phyloP scores from a whole-genome alignment of 2,113 vertebrate genomes.

The Bubalus kerabau region DNA sequence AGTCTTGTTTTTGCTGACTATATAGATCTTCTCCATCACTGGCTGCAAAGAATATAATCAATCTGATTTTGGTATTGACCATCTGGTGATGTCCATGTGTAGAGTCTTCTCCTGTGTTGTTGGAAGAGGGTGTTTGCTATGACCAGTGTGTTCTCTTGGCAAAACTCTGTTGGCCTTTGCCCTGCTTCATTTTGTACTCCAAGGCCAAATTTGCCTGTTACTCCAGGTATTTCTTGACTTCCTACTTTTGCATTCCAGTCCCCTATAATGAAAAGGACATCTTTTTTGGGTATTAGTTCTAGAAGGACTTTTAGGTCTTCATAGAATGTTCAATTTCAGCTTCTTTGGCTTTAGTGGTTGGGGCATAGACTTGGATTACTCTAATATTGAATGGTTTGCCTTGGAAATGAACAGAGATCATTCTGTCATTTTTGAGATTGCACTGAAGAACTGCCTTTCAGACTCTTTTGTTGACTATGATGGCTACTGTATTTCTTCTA shows the following conservation, averaged over 20 bases:
- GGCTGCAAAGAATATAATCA: neutral
- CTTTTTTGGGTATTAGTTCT: neutral
- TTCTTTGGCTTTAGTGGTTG: neutral
- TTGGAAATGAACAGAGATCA: neutral
- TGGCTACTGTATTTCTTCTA: neutral
- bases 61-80: neutral
- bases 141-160: neutral
- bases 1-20: fast-evolving
- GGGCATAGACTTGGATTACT: neutral
- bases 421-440: neutral
- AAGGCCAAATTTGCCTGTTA: neutral
- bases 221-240: neutral
- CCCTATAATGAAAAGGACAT: neutral
- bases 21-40: neutral
- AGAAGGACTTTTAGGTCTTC: neutral
- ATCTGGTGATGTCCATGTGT: neutral
- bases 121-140: neutral
- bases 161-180: neutral
- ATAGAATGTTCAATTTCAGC: neutral
- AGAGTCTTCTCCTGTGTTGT: neutral
- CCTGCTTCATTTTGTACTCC: neutral
- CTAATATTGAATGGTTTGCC: neutral
- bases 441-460: neutral
- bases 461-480: neutral
- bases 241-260: neutral